Conservation (phyloP, 2,797 vertebrate species). For the Hyperoplus immaculatus region DNA sequence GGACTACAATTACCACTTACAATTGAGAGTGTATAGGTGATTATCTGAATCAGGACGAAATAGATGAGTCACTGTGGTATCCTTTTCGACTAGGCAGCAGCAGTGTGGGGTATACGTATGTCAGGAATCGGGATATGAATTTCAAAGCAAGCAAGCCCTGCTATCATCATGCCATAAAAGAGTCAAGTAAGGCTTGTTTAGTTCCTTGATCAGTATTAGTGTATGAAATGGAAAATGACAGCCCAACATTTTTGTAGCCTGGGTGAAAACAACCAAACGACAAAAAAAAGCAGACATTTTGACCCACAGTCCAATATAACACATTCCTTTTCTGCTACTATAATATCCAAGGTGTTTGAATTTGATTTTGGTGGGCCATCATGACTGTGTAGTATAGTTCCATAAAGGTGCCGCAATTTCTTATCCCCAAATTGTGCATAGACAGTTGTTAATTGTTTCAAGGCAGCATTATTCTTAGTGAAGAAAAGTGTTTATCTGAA, state of each 20-base stretch:
- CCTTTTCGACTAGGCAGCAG: constrained; percentile 4
- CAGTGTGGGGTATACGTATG: neutral
- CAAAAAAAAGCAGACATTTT: neutral
- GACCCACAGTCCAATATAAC: neutral
- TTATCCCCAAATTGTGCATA: constrained; percentile 4
- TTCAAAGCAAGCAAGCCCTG: constrained; percentile 43
- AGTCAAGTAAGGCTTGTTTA: constrained; percentile 38
- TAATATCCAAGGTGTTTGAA: too few species aligned
- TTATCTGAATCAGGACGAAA: constrained; percentile 28
- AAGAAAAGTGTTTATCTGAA: constrained; percentile 47
- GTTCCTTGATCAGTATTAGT: constrained; percentile 53
- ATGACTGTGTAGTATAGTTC: constrained; percentile 13
- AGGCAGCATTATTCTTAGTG: constrained; percentile 32
- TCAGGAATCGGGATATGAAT: constrained; percentile 40
- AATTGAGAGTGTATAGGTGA: constrained; percentile 23
- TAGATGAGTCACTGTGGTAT: constrained; percentile 47
- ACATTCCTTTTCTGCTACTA: neutral
- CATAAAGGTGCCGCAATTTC: constrained; percentile 15
- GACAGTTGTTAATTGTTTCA: constrained; percentile 35
- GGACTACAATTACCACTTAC: constrained; percentile 18
- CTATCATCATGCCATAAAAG: constrained; percentile 33
- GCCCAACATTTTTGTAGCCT: constrained; percentile 6
- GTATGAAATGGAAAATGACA: constrained; percentile 36
- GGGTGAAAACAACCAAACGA: constrained; percentile 27
- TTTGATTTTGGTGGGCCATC: neutral